Conservation (phyloP, 2,888 invertebrate species). For the Pyrrhosoma nymphula region DNA sequence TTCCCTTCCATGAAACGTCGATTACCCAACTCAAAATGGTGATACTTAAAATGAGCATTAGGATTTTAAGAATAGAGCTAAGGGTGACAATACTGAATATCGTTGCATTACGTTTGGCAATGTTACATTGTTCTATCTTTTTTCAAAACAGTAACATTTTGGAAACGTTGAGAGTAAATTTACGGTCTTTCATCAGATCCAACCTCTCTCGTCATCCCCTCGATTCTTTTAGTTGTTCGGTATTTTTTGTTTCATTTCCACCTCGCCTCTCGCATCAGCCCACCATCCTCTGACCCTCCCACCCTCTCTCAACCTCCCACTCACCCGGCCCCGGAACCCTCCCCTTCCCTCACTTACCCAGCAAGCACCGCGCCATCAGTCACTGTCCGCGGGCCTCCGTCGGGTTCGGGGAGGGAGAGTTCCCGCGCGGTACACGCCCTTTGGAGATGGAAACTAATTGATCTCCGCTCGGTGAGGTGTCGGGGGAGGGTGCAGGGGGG, state of each 20-base stretch:
- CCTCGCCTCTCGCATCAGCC: background rate
- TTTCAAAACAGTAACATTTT: no score
- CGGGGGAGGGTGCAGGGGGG: background rate
- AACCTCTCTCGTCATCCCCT: background rate
- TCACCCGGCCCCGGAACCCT: constrained; percentile 22
- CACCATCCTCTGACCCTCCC: constrained; percentile 71
- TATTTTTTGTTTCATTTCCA: background rate
- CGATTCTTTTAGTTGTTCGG: background rate
- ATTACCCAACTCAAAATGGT: no score
- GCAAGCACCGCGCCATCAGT: constrained; percentile 68
- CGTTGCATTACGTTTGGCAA: no score
- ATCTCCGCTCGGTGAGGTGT: background rate
- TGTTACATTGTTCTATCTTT: no score
- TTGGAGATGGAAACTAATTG: constrained; percentile 46
- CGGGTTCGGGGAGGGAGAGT: background rate
- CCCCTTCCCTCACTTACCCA: constrained; percentile 69
- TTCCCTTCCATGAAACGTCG: no score
- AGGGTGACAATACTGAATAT: no score
- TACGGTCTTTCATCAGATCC: background rate
- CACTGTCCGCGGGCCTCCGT: constrained; percentile 69
- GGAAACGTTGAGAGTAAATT: no score
- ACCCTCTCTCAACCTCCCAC: constrained; percentile 70
- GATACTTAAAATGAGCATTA: no score
- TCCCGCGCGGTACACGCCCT: background rate
- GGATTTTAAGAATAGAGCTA: no score